These are phyloP conservation scores for Drosophila percnosoma DNA, from an alignment of 2,888 invertebrate genomes.

Conservation along the genomic window DNA sequence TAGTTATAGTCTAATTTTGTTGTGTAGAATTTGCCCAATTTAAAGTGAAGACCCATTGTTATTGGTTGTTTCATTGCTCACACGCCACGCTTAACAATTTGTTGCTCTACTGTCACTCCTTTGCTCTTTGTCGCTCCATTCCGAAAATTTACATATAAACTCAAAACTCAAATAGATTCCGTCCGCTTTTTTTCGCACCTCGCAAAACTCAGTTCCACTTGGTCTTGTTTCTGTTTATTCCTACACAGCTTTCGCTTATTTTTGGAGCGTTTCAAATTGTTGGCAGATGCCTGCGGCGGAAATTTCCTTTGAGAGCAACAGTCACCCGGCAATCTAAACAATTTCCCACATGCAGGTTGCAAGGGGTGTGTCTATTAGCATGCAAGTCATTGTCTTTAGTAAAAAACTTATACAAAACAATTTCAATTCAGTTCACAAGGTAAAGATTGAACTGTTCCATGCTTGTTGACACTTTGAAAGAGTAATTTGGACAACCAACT, in stretches of 20 bases:
- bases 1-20: background rate
- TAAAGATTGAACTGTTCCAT: background rate
- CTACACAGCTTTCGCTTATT: background rate
- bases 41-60: no score
- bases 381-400: background rate
- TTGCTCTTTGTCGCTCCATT: background rate
- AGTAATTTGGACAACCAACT: background rate
- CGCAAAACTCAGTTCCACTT: background rate
- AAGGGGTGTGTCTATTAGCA: background rate
- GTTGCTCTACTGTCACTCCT: background rate
- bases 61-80: background rate
- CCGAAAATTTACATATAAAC: constrained; percentile 3
- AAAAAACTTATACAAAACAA: background rate
- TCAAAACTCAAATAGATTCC: background rate
- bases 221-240: background rate
- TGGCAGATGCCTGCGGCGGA: background rate
- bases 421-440: background rate
- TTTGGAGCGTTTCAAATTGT: background rate
- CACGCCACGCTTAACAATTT: background rate
- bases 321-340: background rate
- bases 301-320: constrained; percentile 3
- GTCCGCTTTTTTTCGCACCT: background rate
- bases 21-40: background rate
- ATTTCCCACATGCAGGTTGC: background rate
- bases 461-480: background rate